These are phyloP conservation scores for Stegastes partitus DNA, from an alignment of 2,113 vertebrate species.

Conservation along the genomic window DNA sequence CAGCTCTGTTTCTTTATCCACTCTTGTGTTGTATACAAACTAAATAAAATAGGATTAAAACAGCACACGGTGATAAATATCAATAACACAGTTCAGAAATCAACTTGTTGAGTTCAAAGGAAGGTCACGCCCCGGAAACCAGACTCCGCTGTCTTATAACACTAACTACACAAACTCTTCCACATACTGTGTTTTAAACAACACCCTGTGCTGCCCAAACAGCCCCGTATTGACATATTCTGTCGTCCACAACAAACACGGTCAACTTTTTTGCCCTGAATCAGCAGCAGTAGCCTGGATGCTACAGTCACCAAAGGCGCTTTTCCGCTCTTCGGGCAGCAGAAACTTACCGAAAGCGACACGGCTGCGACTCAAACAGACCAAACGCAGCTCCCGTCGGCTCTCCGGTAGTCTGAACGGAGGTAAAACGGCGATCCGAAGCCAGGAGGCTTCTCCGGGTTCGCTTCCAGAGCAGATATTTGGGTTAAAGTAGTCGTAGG, in stretches of 20 bases:
- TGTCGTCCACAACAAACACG: not conserved
- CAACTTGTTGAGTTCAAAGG: constrained; percentile 56
- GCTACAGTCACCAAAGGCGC: constrained; percentile 32
- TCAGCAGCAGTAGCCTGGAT: constrained; percentile 49
- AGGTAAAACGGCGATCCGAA: not conserved
- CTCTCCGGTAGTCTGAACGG: fast-evolving
- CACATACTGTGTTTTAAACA: not conserved
- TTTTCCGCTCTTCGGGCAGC: constrained; percentile 26
- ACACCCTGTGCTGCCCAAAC: not conserved
- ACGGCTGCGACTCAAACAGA: not conserved
- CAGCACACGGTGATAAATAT: too few species aligned
- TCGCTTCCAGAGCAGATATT: not conserved
- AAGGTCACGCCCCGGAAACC: constrained; percentile 81
- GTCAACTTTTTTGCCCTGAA: not conserved
- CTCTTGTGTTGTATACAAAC: not conserved
- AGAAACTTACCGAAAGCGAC: constrained; percentile 71
- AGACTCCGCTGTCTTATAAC: constrained; percentile 26
- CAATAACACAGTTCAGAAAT: not conserved
- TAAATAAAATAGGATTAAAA: not conserved
- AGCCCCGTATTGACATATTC: not conserved
- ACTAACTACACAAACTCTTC: constrained; percentile 6
- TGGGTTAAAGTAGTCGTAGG: constrained; percentile 20
- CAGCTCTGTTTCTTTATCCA: too few species aligned
- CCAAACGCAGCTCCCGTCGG: not conserved
- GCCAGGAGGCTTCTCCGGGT: not conserved